phyloP scores from a whole-genome alignment of 2,113 vertebrate genomes.

The Tamias sibiricus region DNA sequence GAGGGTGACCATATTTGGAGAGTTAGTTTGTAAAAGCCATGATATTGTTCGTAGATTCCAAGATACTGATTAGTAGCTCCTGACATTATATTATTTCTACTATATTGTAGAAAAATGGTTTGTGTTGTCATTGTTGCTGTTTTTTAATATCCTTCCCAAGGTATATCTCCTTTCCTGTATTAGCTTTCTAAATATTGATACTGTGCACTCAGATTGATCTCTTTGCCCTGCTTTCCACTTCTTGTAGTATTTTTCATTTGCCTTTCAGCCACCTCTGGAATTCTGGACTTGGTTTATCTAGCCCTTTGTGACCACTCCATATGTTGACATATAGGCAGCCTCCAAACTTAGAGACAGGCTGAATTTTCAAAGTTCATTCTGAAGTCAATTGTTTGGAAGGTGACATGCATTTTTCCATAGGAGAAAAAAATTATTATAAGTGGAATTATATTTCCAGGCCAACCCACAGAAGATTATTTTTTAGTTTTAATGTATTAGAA shows the following conservation, averaged over 20 bases:
- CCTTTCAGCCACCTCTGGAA: conserved; percentile 22
- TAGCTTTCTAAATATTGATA: conserved; percentile 64
- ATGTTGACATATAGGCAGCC: conserved; percentile 25
- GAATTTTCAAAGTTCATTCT: conserved; percentile 70
- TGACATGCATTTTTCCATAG: conserved; percentile 60
- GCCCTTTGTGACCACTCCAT: conserved; percentile 38
- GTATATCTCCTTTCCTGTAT: conserved; percentile 26
- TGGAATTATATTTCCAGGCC: conserved; percentile 57
- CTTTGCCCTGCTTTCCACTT: background rate
- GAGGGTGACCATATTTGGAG: background rate
- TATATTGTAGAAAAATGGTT: conserved; percentile 33
- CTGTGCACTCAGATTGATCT: conserved; percentile 25
- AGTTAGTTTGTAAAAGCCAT: background rate
- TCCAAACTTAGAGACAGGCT: conserved; percentile 17
- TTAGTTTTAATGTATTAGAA: conserved; percentile 48
- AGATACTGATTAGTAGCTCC: conserved; percentile 21
- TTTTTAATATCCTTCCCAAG: conserved; percentile 47
- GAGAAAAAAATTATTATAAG: conserved; percentile 44
- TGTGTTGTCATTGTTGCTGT: background rate
- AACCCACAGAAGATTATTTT: conserved; percentile 33
- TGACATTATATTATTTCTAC: no score
- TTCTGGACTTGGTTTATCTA: conserved; percentile 45
- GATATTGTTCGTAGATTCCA: conserved; percentile 22
- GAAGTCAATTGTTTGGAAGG: conserved; percentile 67
- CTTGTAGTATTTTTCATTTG: conserved; percentile 44